Evolutionary conservation across 2,113 vertebrate genomes (phyloP), one percentile per base, ranked within the genome.

Genomic region (Panthera uncia): DNA sequence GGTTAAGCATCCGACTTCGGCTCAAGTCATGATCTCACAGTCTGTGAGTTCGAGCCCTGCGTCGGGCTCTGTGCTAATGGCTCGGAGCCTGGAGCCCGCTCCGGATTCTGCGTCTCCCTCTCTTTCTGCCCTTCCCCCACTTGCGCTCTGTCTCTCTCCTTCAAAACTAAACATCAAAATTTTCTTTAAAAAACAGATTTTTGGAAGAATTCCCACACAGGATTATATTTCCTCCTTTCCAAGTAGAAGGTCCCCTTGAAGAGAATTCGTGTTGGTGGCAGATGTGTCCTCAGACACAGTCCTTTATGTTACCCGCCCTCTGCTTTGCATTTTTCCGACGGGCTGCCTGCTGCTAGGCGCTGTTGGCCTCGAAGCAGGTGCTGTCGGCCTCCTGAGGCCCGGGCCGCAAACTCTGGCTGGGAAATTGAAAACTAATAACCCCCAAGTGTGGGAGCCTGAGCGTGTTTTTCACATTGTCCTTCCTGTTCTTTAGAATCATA

Each of bases 271-370:
- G 5, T n/a, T 1, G 71, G 31, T 16, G 4, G 31, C 25, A 25
- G 29, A 7, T 0, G 0, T 5, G 0, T 7, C 3, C 1, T 66
- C 19, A 41, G 33, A 29, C 21, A 8, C 29, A 45, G n/a, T 9
- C 12, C n/a, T 61, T 21, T 19, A 7, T 3, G 29, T 66, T 7
- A 1, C 63, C 23, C 4, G n/a, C 18, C 23, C 15, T 36, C 52
- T 48, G 25, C 13, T 8, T 55, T 27, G 52, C 66, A 23, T 61
- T 45, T 13, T 15, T 18, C 66, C 41, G 2, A 8, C 3, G 0
- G 57, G 18, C n/a, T 63, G 23, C 23, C 71, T 9, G 57, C 48
- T n/a, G 23, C 65, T 0, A 18, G 48, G 21, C 7, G 15, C 31
- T 8, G 0, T 1, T 65, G 90, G 18, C 66, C 81, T 1, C 0